Conservation (phyloP, 2,888 invertebrate genomes). For the Trichacis sp. region DNA sequence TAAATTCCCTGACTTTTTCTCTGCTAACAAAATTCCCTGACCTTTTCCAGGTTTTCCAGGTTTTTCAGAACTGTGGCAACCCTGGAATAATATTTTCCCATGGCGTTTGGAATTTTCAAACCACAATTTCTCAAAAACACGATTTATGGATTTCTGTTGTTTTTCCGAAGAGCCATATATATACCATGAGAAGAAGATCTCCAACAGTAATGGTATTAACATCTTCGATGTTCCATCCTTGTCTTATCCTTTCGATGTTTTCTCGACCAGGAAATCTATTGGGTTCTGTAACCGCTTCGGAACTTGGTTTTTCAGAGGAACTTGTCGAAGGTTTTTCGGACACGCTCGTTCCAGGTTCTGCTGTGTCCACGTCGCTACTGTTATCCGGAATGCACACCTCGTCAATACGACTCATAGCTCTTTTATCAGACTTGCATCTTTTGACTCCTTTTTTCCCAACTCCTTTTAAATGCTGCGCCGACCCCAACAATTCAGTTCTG, state of each 20-base stretch:
- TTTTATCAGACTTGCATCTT: conserved; percentile 65
- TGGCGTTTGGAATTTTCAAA: too few species aligned
- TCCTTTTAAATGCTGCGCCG: conserved; percentile 62
- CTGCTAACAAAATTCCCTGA: neutral
- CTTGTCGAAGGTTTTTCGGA: conserved; percentile 69
- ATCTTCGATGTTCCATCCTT: conserved; percentile 84
- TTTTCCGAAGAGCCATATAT: too few species aligned
- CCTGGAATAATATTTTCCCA: too few species aligned
- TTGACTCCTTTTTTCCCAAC: conserved; percentile 66
- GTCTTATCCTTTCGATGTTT: conserved; percentile 63
- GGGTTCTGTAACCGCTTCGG: conserved; percentile 49
- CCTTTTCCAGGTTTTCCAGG: too few species aligned
- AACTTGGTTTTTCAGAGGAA: conserved; percentile 44
- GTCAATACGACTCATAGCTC: conserved; percentile 48
- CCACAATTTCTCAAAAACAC: too few species aligned
- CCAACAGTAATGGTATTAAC: conserved; percentile 87
- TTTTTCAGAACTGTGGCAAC: too few species aligned
- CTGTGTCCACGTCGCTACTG: conserved; percentile 73
- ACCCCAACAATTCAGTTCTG: conserved; percentile 69
- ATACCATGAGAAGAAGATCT: conserved; percentile 89
- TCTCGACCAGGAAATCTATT: conserved; percentile 66
- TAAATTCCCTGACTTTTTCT: too few species aligned
- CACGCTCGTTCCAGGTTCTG: conserved; percentile 67
- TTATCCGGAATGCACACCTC: conserved; percentile 65
- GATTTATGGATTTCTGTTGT: too few species aligned